Evolutionary conservation across 1,140 invertebrate genomes (phyloP), one percentile per base, ranked within the genome.

Genomic region (Philaenus spumarius): DNA sequence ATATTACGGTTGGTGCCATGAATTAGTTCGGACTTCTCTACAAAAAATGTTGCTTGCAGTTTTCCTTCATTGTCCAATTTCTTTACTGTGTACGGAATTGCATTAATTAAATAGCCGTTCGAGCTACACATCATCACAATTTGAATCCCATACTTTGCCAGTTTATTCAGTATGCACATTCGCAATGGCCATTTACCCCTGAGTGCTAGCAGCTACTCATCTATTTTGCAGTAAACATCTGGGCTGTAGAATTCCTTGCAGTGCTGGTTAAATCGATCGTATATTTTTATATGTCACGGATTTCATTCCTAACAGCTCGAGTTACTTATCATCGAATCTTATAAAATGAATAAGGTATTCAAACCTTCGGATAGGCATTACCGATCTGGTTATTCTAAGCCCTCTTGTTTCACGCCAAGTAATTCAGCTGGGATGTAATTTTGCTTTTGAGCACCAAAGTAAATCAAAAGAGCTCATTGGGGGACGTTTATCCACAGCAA

Each of bases 61-160:
- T 59, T 37, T 45, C 52, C 22, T 58, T 40, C 23, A 34, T n/a
- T 22, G 30, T 48, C 17, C 50, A 34, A 22, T 34, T 61, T 50
- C 67, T 72, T 72, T 24, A 70, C 69, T 11, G 62, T 43, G 55
- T 75, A 73, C 30, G 72, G 66, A 45, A 69, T 68, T 7, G 62
- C 66, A 63, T 71, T 69, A n/a, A 67, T 58, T 23, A 71, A 47
- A 57, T 73, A 74, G 4, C 30, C 47, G 24, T 50, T 50, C 24
- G 47, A 50, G 47, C 47, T 50, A 15, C 47, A 45, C 43, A 45
- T 45, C 43, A 45, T 45, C 43, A 45, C 43, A 20, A 51, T 51
- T 20, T 51, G 2, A 4, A 51, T 51, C 2, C 48, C 48, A 34
- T 57, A 47, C 26, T 45, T 57, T 40, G 42, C 45, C 6, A 43